These are phyloP conservation scores for Lysiphlebus fabarum DNA, from an alignment of 1,140 invertebrate genomes.

Conservation along the genomic window DNA sequence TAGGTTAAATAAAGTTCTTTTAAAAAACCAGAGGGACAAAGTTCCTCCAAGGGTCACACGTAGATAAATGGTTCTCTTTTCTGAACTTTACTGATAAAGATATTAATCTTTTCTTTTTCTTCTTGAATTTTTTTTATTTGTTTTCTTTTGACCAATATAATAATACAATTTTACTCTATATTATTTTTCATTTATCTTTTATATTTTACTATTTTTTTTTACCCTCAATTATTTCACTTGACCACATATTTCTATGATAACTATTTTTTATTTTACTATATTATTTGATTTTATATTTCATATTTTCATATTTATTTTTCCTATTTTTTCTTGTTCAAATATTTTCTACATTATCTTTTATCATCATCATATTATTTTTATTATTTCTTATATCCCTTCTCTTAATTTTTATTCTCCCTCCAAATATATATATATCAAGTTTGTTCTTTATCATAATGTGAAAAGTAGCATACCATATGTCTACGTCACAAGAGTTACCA, in stretches of 20 bases:
- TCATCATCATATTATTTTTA: background rate
- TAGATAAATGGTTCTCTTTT: conserved; percentile 44
- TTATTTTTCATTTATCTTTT: conserved; percentile 17
- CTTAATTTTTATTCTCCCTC: background rate
- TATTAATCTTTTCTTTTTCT: conserved; percentile 43
- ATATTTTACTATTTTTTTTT: background rate
- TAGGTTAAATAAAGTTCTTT: conserved; percentile 41
- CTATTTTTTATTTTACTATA: conserved; percentile 14
- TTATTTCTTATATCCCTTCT: background rate
- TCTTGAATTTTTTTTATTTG: conserved; percentile 14
- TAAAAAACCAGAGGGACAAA: conserved; percentile 22
- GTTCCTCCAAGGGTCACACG: conserved; percentile 17
- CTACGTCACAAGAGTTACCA: conserved; percentile 31
- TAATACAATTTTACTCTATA: background rate
- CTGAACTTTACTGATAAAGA: conserved; percentile 47
- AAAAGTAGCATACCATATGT: conserved; percentile 44
- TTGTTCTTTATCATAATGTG: conserved; percentile 25
- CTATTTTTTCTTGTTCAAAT: background rate
- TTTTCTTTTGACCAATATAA: conserved; percentile 9
- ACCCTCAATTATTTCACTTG: background rate
- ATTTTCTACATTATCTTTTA: background rate
- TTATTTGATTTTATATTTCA: background rate
- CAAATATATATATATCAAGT: too few relatives aligned
- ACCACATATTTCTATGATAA: background rate
- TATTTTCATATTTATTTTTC: conserved; percentile 11